Conservation (phyloP, 2,888 invertebrate species). For the Ichneumon xanthorius region DNA sequence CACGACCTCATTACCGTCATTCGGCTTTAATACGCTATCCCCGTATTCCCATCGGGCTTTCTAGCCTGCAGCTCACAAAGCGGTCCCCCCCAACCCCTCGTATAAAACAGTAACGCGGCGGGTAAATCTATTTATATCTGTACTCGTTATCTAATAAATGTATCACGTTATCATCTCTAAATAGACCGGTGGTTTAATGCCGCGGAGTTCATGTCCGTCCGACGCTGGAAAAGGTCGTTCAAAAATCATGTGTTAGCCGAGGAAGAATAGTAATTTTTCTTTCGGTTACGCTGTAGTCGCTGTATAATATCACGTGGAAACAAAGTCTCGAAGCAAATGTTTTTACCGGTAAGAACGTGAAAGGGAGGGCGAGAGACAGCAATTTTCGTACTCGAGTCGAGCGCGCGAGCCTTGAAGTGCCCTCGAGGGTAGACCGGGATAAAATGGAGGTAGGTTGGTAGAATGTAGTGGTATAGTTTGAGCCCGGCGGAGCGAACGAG, state of each 20-base stretch:
- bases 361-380: slow-evolving; percentile 44
- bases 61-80: not conserved
- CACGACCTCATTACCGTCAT: not conserved
- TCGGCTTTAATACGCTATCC: not conserved
- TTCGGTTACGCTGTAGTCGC: not conserved
- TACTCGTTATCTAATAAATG: not conserved
- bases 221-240: not conserved
- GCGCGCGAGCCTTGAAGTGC: slow-evolving; percentile 49
- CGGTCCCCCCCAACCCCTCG: not conserved
- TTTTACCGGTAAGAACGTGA: slow-evolving; percentile 22
- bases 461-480: slow-evolving; percentile 45
- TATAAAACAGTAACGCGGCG: not conserved
- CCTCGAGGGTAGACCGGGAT: slow-evolving; percentile 61
- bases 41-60: not conserved
- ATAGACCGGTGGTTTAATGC: not conserved
- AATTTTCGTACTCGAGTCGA: slow-evolving; percentile 62
- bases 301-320: not conserved
- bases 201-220: not conserved
- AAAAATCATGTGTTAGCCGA: not conserved
- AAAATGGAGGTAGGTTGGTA: slow-evolving; percentile 54
- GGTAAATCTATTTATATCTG: not conserved
- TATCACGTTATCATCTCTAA: not conserved
- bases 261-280: not conserved
- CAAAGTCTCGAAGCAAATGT: slow-evolving; percentile 28
- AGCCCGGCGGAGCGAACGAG: slow-evolving; percentile 29